These are phyloP conservation scores for Mastacembelus armatus DNA, from an alignment of 2,797 vertebrate genomes.

Conservation along the genomic window DNA sequence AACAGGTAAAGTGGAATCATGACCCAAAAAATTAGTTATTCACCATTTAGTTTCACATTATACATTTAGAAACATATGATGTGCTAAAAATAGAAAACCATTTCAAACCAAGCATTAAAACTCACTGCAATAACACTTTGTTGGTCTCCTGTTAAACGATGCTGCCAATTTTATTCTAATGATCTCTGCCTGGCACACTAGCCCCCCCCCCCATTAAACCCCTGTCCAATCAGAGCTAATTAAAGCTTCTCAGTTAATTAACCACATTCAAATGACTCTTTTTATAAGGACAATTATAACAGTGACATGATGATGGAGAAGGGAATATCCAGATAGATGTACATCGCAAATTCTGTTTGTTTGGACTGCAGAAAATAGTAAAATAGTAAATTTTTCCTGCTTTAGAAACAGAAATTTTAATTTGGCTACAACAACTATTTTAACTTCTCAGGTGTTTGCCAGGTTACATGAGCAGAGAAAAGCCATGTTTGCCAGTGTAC, in stretches of 20 bases:
- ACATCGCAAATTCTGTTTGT: neutral
- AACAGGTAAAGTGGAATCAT: neutral
- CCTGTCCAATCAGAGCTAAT: slow-evolving; percentile 42
- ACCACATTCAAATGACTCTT: slow-evolving; percentile 52
- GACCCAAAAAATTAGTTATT: neutral
- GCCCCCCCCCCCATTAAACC: slow-evolving; percentile 30
- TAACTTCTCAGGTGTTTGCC: neutral
- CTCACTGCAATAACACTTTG: slow-evolving; percentile 1
- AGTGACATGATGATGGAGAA: slow-evolving; percentile 25
- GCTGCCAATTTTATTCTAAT: slow-evolving; percentile 40
- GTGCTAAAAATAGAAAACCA: slow-evolving; percentile 49
- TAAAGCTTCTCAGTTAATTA: slow-evolving; percentile 71
- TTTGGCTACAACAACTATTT: neutral
- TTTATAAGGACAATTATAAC: slow-evolving; percentile 42
- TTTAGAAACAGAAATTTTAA: neutral
- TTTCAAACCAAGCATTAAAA: slow-evolving; percentile 15
- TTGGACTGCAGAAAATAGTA: neutral
- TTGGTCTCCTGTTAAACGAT: slow-evolving; percentile 28
- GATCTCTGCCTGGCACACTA: slow-evolving; percentile 33
- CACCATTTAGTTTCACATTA: neutral
- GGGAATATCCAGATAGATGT: slow-evolving; percentile 16
- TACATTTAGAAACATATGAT: neutral
- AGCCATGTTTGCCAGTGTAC: neutral
- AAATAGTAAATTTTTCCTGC: neutral
- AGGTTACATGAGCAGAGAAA: neutral